phyloP scores from a whole-genome alignment of 1,140 invertebrate genomes.

The Mamestra configurata region DNA sequence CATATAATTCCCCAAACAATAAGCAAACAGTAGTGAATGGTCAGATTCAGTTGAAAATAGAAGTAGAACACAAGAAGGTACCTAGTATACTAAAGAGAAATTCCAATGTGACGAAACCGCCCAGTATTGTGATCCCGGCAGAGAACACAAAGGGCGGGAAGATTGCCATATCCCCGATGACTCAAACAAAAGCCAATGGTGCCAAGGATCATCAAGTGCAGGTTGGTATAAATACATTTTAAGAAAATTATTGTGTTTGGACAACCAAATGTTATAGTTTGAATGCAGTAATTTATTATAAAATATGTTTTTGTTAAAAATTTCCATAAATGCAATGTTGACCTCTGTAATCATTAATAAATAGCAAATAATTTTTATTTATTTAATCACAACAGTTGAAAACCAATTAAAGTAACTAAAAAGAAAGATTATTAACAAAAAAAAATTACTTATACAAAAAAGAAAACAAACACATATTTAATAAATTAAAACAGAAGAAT shows the following conservation, averaged over 20 bases:
- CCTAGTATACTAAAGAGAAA: conserved; percentile 71
- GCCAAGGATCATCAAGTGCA: conserved; percentile 62
- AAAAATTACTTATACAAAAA: too few species aligned
- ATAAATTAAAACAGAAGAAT: too few species aligned
- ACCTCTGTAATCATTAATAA: too few species aligned
- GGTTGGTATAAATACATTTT: conserved; percentile 54
- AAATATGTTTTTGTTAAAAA: too few species aligned
- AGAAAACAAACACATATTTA: too few species aligned
- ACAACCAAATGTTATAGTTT: too few species aligned
- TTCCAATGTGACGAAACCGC: conserved; percentile 57
- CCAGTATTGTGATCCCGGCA: conserved; percentile 65
- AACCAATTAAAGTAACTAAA: too few species aligned
- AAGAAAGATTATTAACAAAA: too few species aligned
- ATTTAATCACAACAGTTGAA: too few species aligned
- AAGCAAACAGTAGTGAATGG: conserved; percentile 58
- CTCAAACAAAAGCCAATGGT: conserved; percentile 63
- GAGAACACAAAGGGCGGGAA: conserved; percentile 72
- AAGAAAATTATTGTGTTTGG: not conserved
- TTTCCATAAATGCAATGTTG: too few species aligned
- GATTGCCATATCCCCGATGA: conserved; percentile 71
- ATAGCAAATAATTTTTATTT: too few species aligned
- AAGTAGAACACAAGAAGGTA: conserved; percentile 71
- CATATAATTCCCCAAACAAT: conserved; percentile 60
- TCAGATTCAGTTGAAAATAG: conserved; percentile 63
- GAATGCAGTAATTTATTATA: too few species aligned